A percentile compares a stretch with the other conserved stretches of the same genome.
Conservation (phyloP, 2,888 invertebrate genomes). For the Netelia fuscicornis region DNA sequence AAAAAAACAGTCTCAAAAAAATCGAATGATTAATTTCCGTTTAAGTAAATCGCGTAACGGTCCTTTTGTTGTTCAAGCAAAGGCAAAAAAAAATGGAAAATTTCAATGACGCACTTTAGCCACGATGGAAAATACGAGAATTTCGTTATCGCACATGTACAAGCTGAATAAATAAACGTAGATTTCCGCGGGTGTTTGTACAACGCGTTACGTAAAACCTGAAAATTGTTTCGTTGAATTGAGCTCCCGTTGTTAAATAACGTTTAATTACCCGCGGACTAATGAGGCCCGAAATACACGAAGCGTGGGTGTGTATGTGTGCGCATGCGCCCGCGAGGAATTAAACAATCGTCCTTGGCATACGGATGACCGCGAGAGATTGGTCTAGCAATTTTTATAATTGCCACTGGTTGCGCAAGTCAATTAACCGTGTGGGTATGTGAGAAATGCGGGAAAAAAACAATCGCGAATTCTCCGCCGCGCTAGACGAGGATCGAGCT, state of each 20-base stretch:
- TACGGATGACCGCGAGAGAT: slow-evolving; percentile 41
- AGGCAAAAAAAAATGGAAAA: too few species aligned
- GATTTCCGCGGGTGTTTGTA: not conserved
- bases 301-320: not conserved
- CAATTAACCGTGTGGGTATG: slow-evolving; percentile 19
- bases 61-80: too few species aligned
- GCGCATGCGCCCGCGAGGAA: slow-evolving; percentile 11
- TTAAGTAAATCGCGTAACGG: too few species aligned
- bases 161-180: not conserved
- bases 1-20: too few species aligned
- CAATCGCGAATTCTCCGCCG: not conserved
- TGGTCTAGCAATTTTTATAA: slow-evolving; percentile 42
- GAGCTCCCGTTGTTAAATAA: slow-evolving; percentile 41
- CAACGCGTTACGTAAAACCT: slow-evolving; percentile 17
- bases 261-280: slow-evolving; percentile 37
- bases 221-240: slow-evolving; percentile 30
- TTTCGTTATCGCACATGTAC: not conserved
- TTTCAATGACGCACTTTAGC: too few species aligned
- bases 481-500: not conserved
- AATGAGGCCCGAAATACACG: slow-evolving; percentile 30
- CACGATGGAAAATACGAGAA: not conserved
- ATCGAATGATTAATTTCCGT: too few species aligned
- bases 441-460: not conserved
- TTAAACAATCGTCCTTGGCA: slow-evolving; percentile 46
- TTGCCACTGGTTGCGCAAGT: slow-evolving; percentile 21